These are phyloP conservation scores for Heliornis fulica DNA, from an alignment of 2,113 vertebrate species.

Conservation along the genomic window DNA sequence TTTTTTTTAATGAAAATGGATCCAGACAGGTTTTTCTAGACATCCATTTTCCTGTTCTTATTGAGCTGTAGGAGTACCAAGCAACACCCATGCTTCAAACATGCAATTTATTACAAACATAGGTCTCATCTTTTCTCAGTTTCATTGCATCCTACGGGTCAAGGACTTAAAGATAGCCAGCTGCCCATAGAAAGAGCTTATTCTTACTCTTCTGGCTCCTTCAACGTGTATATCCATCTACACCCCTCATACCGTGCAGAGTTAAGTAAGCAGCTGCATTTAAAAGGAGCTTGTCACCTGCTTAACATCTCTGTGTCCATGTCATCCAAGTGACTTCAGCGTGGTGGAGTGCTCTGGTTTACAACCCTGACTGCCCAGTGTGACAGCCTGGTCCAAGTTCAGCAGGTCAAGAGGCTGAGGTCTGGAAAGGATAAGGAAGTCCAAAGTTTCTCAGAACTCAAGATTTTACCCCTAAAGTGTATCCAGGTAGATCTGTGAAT, in stretches of 20 bases:
- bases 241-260: background rate
- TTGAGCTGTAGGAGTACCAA: background rate
- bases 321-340: rapidly evolving
- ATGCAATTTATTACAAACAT: background rate
- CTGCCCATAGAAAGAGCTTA: background rate
- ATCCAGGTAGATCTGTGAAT: background rate
- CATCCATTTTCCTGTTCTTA: background rate
- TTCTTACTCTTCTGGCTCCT: background rate
- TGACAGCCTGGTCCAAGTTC: background rate
- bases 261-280: background rate
- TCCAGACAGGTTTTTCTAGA: background rate
- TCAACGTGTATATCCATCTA: background rate
- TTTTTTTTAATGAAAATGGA: background rate
- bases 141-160: background rate
- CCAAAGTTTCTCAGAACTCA: background rate
- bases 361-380: rapidly evolving
- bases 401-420: background rate
- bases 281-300: background rate
- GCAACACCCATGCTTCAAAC: background rate
- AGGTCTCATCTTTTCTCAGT: background rate
- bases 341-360: background rate
- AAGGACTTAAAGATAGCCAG: background rate
- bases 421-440: background rate
- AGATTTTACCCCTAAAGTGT: background rate
- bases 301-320: background rate